Conservation (phyloP, 1,140 invertebrate genomes). For the Drosophila albomicans region DNA sequence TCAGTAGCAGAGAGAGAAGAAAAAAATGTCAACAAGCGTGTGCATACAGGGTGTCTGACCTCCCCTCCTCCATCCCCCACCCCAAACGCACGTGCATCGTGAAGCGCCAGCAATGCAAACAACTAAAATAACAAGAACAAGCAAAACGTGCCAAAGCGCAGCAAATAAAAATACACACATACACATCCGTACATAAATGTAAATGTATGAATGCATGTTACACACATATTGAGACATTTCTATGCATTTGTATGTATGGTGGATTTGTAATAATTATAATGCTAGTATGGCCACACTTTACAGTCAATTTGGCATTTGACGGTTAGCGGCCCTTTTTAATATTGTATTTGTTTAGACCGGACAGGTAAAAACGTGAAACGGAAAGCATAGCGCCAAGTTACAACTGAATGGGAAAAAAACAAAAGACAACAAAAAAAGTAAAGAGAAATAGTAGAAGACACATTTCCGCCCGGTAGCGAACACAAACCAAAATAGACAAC, state of each 20-base stretch:
- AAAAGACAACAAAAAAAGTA: slow-evolving; percentile 28
- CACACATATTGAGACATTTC: background rate
- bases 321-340: slow-evolving; percentile 60
- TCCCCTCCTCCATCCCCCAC: slow-evolving; percentile 6
- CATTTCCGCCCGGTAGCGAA: slow-evolving; percentile 73
- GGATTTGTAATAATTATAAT: slow-evolving; percentile 52
- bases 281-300: slow-evolving; percentile 51
- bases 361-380: slow-evolving; percentile 60
- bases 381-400: slow-evolving; percentile 46
- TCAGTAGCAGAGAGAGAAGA: background rate
- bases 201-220: slow-evolving; percentile 16
- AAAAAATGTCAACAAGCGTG: slow-evolving; percentile 54
- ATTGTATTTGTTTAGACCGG: slow-evolving; percentile 56
- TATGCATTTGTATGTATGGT: background rate
- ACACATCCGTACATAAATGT: slow-evolving; percentile 43
- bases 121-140: slow-evolving; percentile 54
- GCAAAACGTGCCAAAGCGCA: slow-evolving; percentile 50
- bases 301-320: slow-evolving; percentile 74
- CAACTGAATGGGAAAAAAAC: slow-evolving; percentile 40
- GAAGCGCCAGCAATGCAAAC: slow-evolving; percentile 56
- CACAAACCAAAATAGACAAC: slow-evolving; percentile 77
- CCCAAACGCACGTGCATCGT: slow-evolving; percentile 39
- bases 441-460: slow-evolving; percentile 66
- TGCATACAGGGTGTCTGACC: slow-evolving; percentile 33
- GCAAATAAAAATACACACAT: slow-evolving; percentile 33